Evolutionary conservation across 2,797 vertebrate species (phyloP), one percentile per base, ranked within the genome.

Genomic region (Acrossocheilus fasciatus): DNA sequence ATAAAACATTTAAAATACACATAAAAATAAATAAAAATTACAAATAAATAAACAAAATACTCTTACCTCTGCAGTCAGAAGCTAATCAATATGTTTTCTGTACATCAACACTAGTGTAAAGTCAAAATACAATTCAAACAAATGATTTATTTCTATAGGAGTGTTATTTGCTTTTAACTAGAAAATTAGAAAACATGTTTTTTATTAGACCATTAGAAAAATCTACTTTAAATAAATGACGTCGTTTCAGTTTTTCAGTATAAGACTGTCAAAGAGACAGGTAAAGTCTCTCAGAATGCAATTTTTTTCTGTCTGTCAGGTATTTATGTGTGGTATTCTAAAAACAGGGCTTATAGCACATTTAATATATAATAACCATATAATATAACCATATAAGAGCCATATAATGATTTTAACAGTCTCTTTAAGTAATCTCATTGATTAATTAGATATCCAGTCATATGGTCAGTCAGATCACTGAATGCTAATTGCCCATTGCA

Each of bases 371-470:
- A 30, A 30, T 30, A 30, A 30, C 30, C 30, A 30, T 30, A 30
- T 30, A 30, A 30, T 30, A 30, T 30, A 30, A 30, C 30, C 30
- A 30, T 30, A 30, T 30, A 30, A 30, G 30, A 30, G 30, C 26
- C 26, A 34, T 12, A 34, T 11, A 76, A 14, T 39, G 30, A 76
- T 23, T 54, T 76, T 7, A 76, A 54, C 20, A 39, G 18, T 4
- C 74, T 76, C 74, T 76, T 6, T 30, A 54, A 23, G 18, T 43
- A 68, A 68, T 68, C 18, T 34, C 18, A 50, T 68, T 4, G 26
- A 68, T 81, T 81, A 23, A 68, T 68, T 81, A 66, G 43, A 47
- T 23, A 81, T 23, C 43, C 26, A 23, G 62, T 50, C 62, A 68
- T 34, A 45, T 68, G 62, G 62, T 68, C 62, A 50, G 62, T 23